Conservation (phyloP, 37 sponge, comb jelly and placozoan species). For the Spongia lamella region DNA sequence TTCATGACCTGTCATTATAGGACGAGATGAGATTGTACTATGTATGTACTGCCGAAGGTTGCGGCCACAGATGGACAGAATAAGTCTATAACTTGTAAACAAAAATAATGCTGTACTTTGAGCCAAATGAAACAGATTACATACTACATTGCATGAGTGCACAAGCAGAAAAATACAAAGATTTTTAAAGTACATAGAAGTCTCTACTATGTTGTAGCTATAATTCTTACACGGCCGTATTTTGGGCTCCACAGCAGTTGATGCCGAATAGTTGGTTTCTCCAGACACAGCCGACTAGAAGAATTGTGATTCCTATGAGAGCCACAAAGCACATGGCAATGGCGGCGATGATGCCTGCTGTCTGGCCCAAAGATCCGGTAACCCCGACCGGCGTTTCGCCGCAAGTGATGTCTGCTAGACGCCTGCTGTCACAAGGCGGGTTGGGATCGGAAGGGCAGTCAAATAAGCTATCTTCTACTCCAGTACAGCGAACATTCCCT, state of each 20-base stretch:
- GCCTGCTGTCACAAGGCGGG: not conserved
- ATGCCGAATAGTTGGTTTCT: constrained; percentile 53
- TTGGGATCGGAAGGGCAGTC: not conserved
- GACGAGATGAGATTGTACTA: constrained; percentile 97
- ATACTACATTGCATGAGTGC: not conserved
- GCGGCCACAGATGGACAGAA: constrained; percentile 97
- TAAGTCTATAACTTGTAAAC: constrained; percentile 12
- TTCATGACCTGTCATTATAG: constrained; percentile 16
- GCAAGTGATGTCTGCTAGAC: constrained; percentile 1
- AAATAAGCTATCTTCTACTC: constrained; percentile 5
- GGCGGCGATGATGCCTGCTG: constrained; percentile 62
- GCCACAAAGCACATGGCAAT: constrained; percentile 34
- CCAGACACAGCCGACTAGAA: constrained; percentile 52
- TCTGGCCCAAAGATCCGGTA: constrained; percentile 54
- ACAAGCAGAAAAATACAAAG: not conserved
- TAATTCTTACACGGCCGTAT: not conserved
- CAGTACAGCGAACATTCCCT: constrained; percentile 9
- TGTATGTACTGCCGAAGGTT: constrained; percentile 91
- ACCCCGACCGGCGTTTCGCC: constrained; percentile 9
- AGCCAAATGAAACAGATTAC: too few species aligned
- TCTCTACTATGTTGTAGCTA: not conserved
- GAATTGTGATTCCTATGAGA: constrained; percentile 38
- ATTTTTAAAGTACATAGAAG: not conserved
- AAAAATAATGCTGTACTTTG: constrained; percentile 1
- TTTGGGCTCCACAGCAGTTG: not conserved